phyloP scores from a whole-genome alignment of 1,140 invertebrate species.

The fruit fly (Drosophila melanogaster) region DNA sequence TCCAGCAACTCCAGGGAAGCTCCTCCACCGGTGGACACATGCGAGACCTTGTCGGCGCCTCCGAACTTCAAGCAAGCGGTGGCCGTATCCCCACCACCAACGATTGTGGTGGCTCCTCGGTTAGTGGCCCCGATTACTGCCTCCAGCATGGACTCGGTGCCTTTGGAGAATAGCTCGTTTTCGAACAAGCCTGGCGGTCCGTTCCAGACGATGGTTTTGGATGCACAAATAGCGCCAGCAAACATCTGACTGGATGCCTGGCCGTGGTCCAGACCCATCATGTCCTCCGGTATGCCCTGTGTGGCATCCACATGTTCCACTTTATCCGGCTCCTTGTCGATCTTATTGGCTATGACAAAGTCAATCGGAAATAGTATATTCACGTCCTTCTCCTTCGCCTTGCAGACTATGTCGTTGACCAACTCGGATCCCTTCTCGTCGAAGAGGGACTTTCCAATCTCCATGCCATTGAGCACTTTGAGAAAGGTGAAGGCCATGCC shows the following conservation, averaged over 20 bases:
- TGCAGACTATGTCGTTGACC: constrained; percentile 93
- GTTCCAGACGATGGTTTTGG: constrained; percentile 99
- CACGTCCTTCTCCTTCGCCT: constrained; percentile 96
- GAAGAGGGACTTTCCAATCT: constrained; percentile 97
- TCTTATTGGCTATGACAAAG: constrained; percentile 97
- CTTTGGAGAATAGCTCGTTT: constrained; percentile 95
- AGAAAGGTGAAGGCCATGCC: constrained; percentile 99
- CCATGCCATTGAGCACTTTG: constrained; percentile 95
- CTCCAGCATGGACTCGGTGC: constrained; percentile 97
- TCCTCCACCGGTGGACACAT: constrained; percentile 99
- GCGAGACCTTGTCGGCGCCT: constrained; percentile 98
- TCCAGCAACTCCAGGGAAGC: constrained; percentile 98
- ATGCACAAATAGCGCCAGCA: constrained; percentile 90
- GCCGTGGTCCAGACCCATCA: constrained; percentile 97
- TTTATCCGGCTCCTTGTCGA: constrained; percentile 94
- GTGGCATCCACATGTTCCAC: constrained; percentile 89
- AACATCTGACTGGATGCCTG: constrained; percentile 92
- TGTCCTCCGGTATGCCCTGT: constrained; percentile 94
- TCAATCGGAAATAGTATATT: constrained; percentile 98
- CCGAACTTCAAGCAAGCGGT: constrained; percentile 98
- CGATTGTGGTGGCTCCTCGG: constrained; percentile 93
- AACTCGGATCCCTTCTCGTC: constrained; percentile 98
- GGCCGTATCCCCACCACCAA: constrained; percentile 98
- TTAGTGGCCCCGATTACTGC: constrained; percentile 94
- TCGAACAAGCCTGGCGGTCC: constrained; percentile 99